phyloP scores from a whole-genome alignment of 1,140 invertebrate species.

The Ceratina calcarata region DNA sequence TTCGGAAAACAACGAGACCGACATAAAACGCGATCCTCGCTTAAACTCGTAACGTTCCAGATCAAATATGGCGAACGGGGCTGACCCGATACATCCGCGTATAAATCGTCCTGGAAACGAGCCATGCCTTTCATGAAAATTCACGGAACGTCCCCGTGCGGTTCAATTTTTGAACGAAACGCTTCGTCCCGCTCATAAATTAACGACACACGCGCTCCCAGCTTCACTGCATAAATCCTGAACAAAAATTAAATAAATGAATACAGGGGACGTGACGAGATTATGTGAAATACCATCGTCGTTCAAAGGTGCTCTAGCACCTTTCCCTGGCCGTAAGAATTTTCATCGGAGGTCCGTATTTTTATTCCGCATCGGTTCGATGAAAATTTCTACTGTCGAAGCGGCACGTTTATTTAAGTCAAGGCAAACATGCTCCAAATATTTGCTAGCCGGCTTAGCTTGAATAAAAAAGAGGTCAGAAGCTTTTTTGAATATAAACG shows the following conservation, averaged over 20 bases:
- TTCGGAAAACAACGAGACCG: constrained; percentile 19
- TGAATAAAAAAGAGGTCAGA: no score
- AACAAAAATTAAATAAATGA: not conserved
- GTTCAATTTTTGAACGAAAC: constrained; percentile 4
- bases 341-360: no score
- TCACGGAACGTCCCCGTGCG: not conserved
- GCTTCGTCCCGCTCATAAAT: not conserved
- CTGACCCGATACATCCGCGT: not conserved
- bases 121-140: constrained; percentile 4
- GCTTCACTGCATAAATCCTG: not conserved
- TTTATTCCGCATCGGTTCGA: no score
- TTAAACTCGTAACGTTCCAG: not conserved
- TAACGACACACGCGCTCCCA: not conserved
- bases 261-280: not conserved
- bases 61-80: constrained; percentile 3
- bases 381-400: no score
- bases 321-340: no score
- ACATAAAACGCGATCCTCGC: constrained; percentile 16
- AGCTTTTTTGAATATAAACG: no score
- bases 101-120: constrained; percentile 13
- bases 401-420: no score
- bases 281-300: not conserved
- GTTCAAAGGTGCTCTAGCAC: no score
- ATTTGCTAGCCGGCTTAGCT: no score
- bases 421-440: no score